Conservation (phyloP, 2,113 vertebrate genomes). For the Thomomys bottae region DNA sequence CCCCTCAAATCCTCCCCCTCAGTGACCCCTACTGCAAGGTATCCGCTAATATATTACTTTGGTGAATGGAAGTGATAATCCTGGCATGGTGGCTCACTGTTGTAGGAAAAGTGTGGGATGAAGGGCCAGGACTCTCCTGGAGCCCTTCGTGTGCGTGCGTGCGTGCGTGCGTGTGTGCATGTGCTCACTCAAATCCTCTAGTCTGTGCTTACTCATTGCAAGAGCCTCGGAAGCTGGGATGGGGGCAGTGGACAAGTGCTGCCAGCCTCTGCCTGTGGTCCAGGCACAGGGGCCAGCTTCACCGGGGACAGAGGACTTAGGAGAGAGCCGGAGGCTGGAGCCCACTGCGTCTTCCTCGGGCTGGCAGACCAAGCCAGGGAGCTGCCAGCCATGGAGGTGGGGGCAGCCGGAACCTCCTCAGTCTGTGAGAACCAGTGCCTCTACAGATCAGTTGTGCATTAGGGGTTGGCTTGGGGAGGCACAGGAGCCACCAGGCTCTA, state of each 20-base stretch:
- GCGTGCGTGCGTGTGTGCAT: too few species aligned
- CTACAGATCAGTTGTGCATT: fast-evolving
- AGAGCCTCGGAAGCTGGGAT: too few species aligned
- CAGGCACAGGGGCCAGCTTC: too few species aligned
- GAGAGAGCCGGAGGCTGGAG: background rate
- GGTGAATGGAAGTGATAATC: background rate
- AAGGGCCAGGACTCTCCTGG: background rate
- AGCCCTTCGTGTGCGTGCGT: too few species aligned
- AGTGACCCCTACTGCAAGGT: too few species aligned
- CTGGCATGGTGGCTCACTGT: background rate
- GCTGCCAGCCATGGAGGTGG: fast-evolving
- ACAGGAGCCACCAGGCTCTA: background rate
- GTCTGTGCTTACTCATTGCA: background rate
- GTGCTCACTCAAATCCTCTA: background rate
- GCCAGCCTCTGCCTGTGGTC: background rate
- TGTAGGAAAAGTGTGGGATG: background rate
- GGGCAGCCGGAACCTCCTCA: fast-evolving
- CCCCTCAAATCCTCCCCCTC: too few species aligned
- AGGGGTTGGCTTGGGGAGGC: background rate
- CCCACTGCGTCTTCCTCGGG: background rate
- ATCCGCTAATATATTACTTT: fast-evolving
- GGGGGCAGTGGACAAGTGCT: background rate
- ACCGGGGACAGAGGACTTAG: background rate
- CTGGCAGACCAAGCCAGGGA: background rate
- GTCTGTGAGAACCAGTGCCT: background rate